Base-by-base conservation (phyloP, 1,140 invertebrate genomes). In the Drosophila pectinifera region DNA sequence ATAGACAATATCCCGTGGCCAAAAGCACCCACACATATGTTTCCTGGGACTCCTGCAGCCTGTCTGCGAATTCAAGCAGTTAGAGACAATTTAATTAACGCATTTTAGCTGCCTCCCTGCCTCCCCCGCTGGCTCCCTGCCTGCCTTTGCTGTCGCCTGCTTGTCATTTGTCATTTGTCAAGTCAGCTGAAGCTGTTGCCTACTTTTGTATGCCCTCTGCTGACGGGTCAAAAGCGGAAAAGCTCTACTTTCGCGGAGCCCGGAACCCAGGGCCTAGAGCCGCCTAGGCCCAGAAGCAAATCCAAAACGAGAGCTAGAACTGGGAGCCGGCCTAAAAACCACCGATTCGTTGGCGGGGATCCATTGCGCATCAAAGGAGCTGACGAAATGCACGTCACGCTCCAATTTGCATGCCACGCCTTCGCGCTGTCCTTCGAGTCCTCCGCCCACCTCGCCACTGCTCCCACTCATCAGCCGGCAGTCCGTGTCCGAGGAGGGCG, bases 81-180 rank as follows among this genome's bases (percentile, higher is more conserved):
- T 77, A 65, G 78, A 65, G 62, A 80, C 78, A 80, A 88, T 89
- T 88, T 89, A 88, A 83, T 88, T 89, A 88, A 88, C 79, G 67
- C 76, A 82, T 88, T 88, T 83, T 67, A 70, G 65, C 82, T 51
- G 53, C 48, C 57, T 73, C 26, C 42, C 31, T 39, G 46, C 54
- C 68, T 70, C 57, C 48, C 57, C 72, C 26, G 31, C 31, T 39
- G 46, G 48, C 68, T 70, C 57, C 39, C 20, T 18, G 28, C 13
- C 36, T n/a, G 14, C n/a, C 63, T 38, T 49, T 26, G 18, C 45
- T 56, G 67, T 62, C 45, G 73, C 58, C 45, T 82, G 46, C 75
- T 62, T 78, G 75, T 72, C 65, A 86, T 79, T 62, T 78, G 75
- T 72, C 65, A 86, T 88, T 88, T 83, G 68, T 89, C 80, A 77